These are phyloP conservation scores for Paratilapia polleni DNA, from an alignment of 2,113 vertebrate species.

Conservation along the genomic window DNA sequence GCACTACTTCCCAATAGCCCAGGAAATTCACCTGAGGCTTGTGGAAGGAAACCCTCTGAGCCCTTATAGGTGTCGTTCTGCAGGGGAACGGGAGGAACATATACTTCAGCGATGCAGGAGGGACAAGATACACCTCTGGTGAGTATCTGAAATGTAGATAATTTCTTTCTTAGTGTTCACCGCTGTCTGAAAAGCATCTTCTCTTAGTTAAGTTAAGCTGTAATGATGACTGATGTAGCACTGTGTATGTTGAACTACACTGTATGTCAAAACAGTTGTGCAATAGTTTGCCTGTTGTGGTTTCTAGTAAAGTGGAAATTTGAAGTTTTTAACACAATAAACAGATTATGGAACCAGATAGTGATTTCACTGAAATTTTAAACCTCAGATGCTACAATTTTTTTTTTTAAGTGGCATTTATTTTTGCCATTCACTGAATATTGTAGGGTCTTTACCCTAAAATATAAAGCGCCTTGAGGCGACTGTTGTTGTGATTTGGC, in stretches of 20 bases:
- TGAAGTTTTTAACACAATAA: background rate
- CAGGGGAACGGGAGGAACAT: slow-evolving; percentile 3
- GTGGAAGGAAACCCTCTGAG: background rate
- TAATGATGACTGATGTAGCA: background rate
- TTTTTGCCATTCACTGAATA: background rate
- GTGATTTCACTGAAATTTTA: background rate
- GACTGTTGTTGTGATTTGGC: no score
- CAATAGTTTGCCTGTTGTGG: no score
- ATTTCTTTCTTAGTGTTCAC: background rate
- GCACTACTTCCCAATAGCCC: slow-evolving; percentile 42
- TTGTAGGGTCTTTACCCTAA: no score
- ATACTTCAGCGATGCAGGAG: slow-evolving; percentile 64
- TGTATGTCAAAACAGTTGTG: no score
- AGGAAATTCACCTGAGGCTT: slow-evolving; percentile 29
- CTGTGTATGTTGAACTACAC: background rate
- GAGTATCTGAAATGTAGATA: slow-evolving; percentile 36
- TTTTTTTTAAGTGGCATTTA: background rate
- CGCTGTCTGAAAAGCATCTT: background rate
- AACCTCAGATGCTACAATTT: background rate
- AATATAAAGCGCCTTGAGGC: no score
- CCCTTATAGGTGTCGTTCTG: slow-evolving; percentile 10
- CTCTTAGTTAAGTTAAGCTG: background rate
- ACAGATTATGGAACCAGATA: background rate
- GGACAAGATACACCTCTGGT: slow-evolving; percentile 73
- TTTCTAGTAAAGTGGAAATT: background rate